These are phyloP conservation scores for Hippolais icterina DNA, from an alignment of 2,113 vertebrate genomes.

Conservation along the genomic window DNA sequence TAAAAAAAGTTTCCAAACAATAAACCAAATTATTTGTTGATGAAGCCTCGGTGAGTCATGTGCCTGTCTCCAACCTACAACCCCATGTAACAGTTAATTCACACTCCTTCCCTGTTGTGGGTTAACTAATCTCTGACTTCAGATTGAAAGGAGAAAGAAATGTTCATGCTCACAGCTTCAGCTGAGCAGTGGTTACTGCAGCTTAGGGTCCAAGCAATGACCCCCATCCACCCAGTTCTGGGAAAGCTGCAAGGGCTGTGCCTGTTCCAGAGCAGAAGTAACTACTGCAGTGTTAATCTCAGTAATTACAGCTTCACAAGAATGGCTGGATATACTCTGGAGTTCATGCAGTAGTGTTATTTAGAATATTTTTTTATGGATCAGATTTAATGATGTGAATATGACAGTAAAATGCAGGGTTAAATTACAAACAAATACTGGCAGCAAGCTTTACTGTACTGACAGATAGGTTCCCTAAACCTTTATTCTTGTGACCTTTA, in stretches of 20 bases:
- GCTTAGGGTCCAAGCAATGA: background rate
- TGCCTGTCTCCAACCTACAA: background rate
- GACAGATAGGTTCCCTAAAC: background rate
- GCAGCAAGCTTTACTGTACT: background rate
- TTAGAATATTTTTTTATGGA: background rate
- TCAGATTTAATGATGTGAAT: background rate
- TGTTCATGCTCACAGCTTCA: background rate
- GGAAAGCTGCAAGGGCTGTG: background rate
- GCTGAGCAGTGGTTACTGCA: fast-evolving
- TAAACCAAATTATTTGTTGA: background rate
- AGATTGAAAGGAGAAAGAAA: background rate
- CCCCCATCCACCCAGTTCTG: background rate
- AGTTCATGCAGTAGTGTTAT: background rate
- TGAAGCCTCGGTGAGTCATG: background rate
- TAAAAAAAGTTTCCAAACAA: background rate
- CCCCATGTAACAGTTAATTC: background rate
- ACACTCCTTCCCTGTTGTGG: background rate
- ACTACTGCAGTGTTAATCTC: background rate
- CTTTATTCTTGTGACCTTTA: background rate
- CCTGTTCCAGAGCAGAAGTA: background rate
- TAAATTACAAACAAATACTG: background rate
- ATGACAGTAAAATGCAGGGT: background rate
- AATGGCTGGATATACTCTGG: background rate
- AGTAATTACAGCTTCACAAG: background rate
- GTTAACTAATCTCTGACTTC: background rate